Conservation (phyloP, 2,113 vertebrate species). For the Romanogobio albipinnatus region DNA sequence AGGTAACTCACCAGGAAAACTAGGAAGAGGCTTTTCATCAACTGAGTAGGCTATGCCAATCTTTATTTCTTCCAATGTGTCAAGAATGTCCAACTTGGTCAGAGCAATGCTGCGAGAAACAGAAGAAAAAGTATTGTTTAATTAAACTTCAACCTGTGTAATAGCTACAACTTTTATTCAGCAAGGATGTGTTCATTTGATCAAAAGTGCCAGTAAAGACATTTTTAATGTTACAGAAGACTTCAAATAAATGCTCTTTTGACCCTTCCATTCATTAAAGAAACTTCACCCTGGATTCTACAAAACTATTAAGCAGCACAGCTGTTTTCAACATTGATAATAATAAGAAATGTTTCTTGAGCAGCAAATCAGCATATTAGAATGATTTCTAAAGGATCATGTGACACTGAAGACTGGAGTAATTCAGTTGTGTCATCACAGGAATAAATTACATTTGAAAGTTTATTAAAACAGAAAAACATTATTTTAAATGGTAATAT, state of each 20-base stretch:
- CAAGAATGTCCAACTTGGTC: constrained; percentile 82
- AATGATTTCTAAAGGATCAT: background rate
- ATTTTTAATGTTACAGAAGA: too few relatives aligned
- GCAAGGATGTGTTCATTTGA: too few relatives aligned
- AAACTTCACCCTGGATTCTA: too few relatives aligned
- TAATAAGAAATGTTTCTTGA: background rate
- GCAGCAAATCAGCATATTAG: background rate
- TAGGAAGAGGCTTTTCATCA: constrained; percentile 73
- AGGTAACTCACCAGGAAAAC: constrained; percentile 76
- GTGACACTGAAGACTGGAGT: too few relatives aligned
- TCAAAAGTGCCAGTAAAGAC: too few relatives aligned
- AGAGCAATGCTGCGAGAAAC: constrained; percentile 73
- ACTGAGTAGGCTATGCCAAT: constrained; percentile 77
- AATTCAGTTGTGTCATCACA: background rate
- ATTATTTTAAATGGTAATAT: background rate
- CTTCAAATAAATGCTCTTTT: too few relatives aligned
- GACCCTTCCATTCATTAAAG: too few relatives aligned
- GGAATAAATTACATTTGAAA: background rate
- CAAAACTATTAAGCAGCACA: background rate
- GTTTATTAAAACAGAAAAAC: background rate
- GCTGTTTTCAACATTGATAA: background rate
- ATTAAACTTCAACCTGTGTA: background rate
- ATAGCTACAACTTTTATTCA: background rate
- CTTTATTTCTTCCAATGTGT: constrained; percentile 78
- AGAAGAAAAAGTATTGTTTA: background rate